Evolutionary conservation across 2,888 invertebrate species (phyloP).

Genomic region (Parnassius glacialis): DNA sequence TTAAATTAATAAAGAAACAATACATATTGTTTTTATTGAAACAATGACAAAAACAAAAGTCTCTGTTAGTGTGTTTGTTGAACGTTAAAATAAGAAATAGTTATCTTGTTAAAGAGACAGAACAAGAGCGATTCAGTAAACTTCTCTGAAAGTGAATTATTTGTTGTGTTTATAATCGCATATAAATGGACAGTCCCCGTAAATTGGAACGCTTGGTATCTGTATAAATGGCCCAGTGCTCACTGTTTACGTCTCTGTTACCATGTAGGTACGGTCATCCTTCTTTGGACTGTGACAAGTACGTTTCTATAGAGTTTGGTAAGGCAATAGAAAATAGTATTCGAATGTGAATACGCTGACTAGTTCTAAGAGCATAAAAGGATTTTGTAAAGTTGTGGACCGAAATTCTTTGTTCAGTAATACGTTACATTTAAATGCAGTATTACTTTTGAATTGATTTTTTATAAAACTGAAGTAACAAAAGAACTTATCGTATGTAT

Average conservation of each 20-base stretch:
- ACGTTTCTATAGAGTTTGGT: constrained; percentile 23
- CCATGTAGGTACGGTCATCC: constrained; percentile 22
- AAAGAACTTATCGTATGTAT: too few relatives aligned
- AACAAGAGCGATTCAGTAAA: constrained; percentile 1
- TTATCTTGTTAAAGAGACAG: constrained; percentile 1
- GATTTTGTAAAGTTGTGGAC: not conserved
- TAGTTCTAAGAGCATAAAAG: not conserved
- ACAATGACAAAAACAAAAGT: too few relatives aligned
- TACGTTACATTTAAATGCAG: too few relatives aligned
- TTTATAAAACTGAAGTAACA: too few relatives aligned
- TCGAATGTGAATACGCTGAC: constrained; percentile 8
- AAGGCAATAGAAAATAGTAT: constrained; percentile 17
- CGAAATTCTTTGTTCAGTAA: not conserved
- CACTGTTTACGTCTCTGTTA: constrained; percentile 20
- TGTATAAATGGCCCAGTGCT: constrained; percentile 14
- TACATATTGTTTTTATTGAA: too few relatives aligned
- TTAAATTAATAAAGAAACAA: too few relatives aligned
- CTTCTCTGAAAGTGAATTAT: not conserved
- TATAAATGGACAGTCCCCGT: constrained; percentile 8
- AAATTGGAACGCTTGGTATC: constrained; percentile 18
- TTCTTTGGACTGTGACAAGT: constrained; percentile 23
- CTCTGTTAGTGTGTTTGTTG: too few relatives aligned
- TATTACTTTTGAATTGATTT: too few relatives aligned
- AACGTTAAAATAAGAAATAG: too few relatives aligned
- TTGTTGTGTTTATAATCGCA: constrained; percentile 16